Conservation (phyloP, 2,797 vertebrate genomes). For the Ceryle rudis region DNA sequence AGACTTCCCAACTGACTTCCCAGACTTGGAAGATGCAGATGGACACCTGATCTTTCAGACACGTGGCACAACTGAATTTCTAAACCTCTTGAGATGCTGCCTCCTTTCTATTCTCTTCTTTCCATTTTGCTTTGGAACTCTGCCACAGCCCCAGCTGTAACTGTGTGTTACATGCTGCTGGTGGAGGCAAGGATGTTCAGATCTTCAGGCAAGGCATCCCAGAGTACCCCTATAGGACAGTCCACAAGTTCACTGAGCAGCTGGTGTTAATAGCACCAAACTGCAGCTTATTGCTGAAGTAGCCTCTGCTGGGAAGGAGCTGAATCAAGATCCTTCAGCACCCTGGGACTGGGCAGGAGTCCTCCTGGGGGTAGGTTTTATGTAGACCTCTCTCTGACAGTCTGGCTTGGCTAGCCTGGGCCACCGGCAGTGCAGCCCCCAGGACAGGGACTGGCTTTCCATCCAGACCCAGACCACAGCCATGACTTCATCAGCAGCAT, state of each 20-base stretch:
- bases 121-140: background rate
- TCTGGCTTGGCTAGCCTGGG: background rate
- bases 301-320: background rate
- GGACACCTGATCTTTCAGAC: background rate
- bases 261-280: background rate
- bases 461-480: background rate
- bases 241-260: background rate
- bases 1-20: background rate
- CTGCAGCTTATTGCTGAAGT: background rate
- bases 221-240: background rate
- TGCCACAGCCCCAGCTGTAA: fast-evolving
- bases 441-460: background rate
- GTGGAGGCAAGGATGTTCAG: background rate
- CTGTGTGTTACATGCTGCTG: background rate
- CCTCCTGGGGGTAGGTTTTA: fast-evolving
- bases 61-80: background rate
- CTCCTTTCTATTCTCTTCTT: background rate
- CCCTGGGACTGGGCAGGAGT: fast-evolving
- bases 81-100: background rate
- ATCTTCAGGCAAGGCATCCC: fast-evolving
- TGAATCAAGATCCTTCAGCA: fast-evolving
- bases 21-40: background rate
- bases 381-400: background rate
- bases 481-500: background rate
- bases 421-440: background rate